A percentile compares a stretch with the other conserved stretches of the same genome.
Conservation (phyloP, 2,888 invertebrate genomes). For the Andrena praecox region DNA sequence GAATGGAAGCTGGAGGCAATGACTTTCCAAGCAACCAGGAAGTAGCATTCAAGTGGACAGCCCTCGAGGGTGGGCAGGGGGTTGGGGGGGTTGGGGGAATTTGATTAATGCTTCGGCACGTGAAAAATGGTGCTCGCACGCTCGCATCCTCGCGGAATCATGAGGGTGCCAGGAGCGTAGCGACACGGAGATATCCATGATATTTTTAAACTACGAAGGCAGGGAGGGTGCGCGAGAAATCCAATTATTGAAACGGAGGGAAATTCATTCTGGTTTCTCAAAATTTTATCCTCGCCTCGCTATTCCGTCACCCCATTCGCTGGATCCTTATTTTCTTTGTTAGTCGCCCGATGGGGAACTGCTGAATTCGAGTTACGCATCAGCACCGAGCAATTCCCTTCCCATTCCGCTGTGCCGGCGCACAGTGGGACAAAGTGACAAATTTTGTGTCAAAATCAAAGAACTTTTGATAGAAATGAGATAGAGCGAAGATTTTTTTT, state of each 20-base stretch:
- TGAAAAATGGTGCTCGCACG: conserved; percentile 75
- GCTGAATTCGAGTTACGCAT: too few species aligned
- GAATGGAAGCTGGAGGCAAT: conserved; percentile 36
- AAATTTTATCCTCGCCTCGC: conserved; percentile 1
- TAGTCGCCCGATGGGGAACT: neutral
- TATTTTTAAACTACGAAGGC: conserved; percentile 40
- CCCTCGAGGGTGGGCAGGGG: conserved; percentile 27
- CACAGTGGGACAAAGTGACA: too few species aligned
- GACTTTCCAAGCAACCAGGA: conserved; percentile 37
- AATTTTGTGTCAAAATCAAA: too few species aligned
- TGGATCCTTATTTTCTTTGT: neutral
- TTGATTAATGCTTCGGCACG: conserved; percentile 79
- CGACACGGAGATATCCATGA: conserved; percentile 26
- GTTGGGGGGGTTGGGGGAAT: conserved; percentile 42
- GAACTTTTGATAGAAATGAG: too few species aligned
- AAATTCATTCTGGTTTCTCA: conserved; percentile 27
- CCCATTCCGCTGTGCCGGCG: too few species aligned
- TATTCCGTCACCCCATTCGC: neutral
- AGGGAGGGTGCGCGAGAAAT: neutral
- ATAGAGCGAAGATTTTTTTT: too few species aligned
- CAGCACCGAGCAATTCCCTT: too few species aligned
- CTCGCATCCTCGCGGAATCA: conserved; percentile 60
- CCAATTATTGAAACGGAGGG: conserved; percentile 42
- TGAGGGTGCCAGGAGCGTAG: conserved; percentile 23
- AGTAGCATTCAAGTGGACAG: conserved; percentile 45